Percentiles rank a stretch among this genome's conserved stretches.
These are phyloP conservation scores for Orchesellides sinensis DNA, from an alignment of 2,888 invertebrate genomes.

Conservation along the genomic window DNA sequence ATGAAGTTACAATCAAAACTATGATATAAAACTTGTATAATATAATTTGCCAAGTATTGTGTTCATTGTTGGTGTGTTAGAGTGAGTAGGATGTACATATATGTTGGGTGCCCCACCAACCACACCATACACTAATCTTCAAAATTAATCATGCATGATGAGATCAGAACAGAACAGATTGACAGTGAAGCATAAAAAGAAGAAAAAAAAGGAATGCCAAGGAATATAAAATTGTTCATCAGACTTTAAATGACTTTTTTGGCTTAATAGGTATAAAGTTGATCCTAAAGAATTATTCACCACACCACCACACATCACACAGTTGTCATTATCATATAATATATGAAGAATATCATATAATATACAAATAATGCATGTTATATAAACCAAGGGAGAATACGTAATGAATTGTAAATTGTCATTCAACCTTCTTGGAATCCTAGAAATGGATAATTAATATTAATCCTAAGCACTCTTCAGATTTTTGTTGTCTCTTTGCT, in stretches of 20 bases:
- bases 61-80: too few relatives aligned
- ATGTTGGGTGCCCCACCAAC: constrained; percentile 40
- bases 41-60: constrained; percentile 7
- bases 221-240: constrained; percentile 20
- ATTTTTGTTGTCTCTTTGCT: not conserved
- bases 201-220: not conserved
- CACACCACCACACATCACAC: too few relatives aligned
- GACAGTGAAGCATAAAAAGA: constrained; percentile 58
- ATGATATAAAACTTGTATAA: constrained; percentile 44
- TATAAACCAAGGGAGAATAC: constrained; percentile 41
- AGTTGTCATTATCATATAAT: not conserved
- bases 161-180: constrained; percentile 61
- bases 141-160: constrained; percentile 71
- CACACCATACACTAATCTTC: constrained; percentile 53
- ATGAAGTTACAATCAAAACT: not conserved
- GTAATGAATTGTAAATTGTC: constrained; percentile 64
- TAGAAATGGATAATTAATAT: constrained; percentile 70
- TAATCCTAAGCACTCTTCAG: constrained; percentile 39
- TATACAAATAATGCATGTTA: not conserved
- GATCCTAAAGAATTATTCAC: not conserved
- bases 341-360: not conserved
- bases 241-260: constrained; percentile 59
- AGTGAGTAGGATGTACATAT: constrained; percentile 45
- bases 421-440: constrained; percentile 70
- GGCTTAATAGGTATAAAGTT: constrained; percentile 30